These are phyloP conservation scores for Microcebus jonahi DNA, from an alignment of 2,113 vertebrate genomes.

Conservation along the genomic window DNA sequence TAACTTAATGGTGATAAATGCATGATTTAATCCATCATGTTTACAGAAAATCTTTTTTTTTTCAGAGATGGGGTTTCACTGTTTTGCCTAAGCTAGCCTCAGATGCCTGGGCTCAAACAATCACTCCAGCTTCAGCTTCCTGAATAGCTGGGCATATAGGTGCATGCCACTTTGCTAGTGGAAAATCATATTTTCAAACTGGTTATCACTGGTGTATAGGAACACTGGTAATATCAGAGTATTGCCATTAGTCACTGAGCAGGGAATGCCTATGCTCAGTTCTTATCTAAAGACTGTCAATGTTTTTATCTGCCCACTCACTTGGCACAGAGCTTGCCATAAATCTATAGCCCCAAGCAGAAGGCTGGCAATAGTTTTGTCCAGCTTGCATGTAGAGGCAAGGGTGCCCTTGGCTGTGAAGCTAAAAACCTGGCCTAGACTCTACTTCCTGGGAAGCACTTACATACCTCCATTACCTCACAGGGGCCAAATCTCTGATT, in stretches of 20 bases:
- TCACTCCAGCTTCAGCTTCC: background rate
- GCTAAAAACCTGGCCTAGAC: background rate
- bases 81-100: background rate
- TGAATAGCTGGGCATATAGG: background rate
- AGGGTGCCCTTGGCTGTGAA: background rate
- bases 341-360: background rate
- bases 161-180: background rate
- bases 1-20: background rate
- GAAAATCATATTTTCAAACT: background rate
- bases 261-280: background rate
- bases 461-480: background rate
- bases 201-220: background rate
- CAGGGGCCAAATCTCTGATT: background rate
- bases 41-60: constrained; percentile 11
- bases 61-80: background rate
- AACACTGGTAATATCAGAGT: background rate
- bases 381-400: background rate
- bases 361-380: constrained; percentile 23
- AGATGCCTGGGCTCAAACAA: background rate
- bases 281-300: constrained; percentile 5
- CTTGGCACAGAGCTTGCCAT: background rate
- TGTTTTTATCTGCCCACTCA: background rate
- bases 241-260: background rate
- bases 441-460: background rate
- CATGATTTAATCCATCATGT: background rate